Conservation (phyloP, 2,113 vertebrate genomes). For the Geococcyx californianus region DNA sequence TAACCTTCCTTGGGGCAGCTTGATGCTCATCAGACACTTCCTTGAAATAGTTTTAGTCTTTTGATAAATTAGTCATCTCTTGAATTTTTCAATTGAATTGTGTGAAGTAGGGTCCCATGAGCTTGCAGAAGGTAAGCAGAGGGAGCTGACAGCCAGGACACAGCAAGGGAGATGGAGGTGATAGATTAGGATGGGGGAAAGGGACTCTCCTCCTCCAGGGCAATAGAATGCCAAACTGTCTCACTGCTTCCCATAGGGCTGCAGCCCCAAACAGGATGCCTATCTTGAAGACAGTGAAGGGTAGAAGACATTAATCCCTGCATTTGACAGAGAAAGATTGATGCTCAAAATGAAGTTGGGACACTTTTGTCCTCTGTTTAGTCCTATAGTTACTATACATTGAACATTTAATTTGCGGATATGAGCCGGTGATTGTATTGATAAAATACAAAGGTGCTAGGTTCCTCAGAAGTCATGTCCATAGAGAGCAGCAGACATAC, state of each 20-base stretch:
- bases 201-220: neutral
- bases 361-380: neutral
- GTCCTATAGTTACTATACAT: neutral
- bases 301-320: neutral
- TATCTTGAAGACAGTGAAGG: neutral
- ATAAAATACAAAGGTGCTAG: neutral
- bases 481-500: neutral
- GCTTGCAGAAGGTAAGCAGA: neutral
- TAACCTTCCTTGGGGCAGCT: neutral
- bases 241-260: neutral
- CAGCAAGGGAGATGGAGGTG: neutral
- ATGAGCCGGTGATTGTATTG: neutral
- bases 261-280: neutral
- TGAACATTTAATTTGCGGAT: neutral
- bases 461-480: neutral
- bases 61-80: neutral
- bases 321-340: fast-evolving
- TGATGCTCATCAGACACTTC: neutral
- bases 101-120: neutral
- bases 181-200: neutral
- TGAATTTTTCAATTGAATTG: neutral
- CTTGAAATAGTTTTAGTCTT: neutral
- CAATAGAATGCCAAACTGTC: neutral
- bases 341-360: neutral
- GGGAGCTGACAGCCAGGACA: neutral